These are phyloP conservation scores for Galeopsomyia nigrocyanea DNA, from an alignment of 2,888 invertebrate genomes.

Conservation along the genomic window DNA sequence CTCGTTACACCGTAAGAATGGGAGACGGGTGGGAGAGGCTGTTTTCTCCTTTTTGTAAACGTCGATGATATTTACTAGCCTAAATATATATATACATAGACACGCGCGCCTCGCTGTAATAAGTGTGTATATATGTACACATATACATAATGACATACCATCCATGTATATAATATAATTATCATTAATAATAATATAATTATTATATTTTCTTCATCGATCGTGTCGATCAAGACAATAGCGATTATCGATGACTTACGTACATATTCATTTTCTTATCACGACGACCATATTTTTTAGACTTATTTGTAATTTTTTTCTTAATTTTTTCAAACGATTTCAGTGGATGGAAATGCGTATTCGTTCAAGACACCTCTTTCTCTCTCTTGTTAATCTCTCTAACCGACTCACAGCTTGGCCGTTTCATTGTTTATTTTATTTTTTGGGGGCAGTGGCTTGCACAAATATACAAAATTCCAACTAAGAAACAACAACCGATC, in stretches of 20 bases:
- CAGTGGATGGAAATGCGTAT: slow-evolving; percentile 48
- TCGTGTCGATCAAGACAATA: slow-evolving; percentile 49
- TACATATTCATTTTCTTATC: slow-evolving; percentile 51
- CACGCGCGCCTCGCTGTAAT: slow-evolving; percentile 52
- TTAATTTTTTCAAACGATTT: slow-evolving; percentile 41
- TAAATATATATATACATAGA: slow-evolving; percentile 57
- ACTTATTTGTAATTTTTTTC: slow-evolving; percentile 35
- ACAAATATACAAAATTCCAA: slow-evolving; percentile 42
- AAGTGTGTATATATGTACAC: slow-evolving; percentile 66
- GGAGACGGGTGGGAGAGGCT: slow-evolving; percentile 47
- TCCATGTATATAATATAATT: slow-evolving; percentile 59
- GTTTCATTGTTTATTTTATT: slow-evolving; percentile 7
- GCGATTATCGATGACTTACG: slow-evolving; percentile 51
- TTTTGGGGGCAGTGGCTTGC: slow-evolving; percentile 42
- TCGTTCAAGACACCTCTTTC: slow-evolving; percentile 43
- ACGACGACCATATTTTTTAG: slow-evolving; percentile 46
- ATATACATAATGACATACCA: slow-evolving; percentile 66
- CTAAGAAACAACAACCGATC: slow-evolving; percentile 32
- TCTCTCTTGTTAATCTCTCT: slow-evolving; percentile 9
- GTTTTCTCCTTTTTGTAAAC: slow-evolving; percentile 40
- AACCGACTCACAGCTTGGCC: slow-evolving; percentile 27
- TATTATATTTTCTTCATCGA: slow-evolving; percentile 52
- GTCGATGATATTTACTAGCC: slow-evolving; percentile 48
- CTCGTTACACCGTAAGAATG: slow-evolving; percentile 28
- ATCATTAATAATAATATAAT: slow-evolving; percentile 40